Conservation (phyloP, 2,888 invertebrate genomes). For the Julus scandinavius region DNA sequence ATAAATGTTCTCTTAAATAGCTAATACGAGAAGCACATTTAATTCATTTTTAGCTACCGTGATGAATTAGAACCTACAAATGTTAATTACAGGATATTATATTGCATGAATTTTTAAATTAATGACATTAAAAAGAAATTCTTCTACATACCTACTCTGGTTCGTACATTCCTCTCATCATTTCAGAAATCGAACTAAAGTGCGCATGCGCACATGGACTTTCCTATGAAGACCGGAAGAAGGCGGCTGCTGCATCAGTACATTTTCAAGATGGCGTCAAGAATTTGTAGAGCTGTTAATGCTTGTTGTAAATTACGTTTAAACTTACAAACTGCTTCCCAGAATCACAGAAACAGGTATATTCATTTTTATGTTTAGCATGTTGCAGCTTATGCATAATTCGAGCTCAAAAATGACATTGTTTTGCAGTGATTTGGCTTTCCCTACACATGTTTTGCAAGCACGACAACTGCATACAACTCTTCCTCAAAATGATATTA, state of each 20-base stretch:
- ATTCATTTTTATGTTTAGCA: not conserved
- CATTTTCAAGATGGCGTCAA: not conserved
- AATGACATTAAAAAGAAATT: not conserved
- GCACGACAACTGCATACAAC: not conserved
- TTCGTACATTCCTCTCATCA: conserved; percentile 37
- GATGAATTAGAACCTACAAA: not conserved
- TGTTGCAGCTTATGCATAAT: not conserved
- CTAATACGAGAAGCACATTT: not conserved
- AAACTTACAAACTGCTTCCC: not conserved
- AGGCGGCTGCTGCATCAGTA: not conserved
- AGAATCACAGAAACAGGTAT: not conserved
- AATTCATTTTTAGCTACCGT: not conserved
- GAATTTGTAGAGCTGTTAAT: not conserved
- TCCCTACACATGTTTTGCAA: not conserved
- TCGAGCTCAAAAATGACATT: not conserved
- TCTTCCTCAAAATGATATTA: conserved; percentile 60
- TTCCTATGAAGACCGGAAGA: not conserved
- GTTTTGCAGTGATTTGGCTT: not conserved
- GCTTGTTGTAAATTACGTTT: not conserved
- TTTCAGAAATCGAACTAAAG: conserved; percentile 1
- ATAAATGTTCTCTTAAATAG: not conserved
- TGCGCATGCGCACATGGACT: not conserved
- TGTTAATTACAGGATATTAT: not conserved
- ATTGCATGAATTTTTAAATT: not conserved
- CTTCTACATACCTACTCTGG: conserved; percentile 29